These are phyloP conservation scores for Xenopus laevis DNA, from an alignment of 2,113 vertebrate genomes.

Conservation along the genomic window DNA sequence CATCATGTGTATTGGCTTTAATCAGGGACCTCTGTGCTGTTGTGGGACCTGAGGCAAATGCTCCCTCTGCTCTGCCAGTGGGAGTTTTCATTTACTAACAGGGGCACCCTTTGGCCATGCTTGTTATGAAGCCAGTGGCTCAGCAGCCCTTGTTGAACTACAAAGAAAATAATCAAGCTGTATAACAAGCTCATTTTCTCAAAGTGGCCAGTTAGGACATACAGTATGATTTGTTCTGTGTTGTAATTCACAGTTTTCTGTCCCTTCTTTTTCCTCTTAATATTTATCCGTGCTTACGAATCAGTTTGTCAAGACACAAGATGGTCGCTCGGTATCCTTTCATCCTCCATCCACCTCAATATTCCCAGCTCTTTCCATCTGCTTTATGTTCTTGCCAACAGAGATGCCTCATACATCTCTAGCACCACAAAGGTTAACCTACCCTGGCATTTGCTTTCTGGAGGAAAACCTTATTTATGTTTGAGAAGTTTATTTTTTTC, in stretches of 20 bases:
- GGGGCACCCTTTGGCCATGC: too few relatives aligned
- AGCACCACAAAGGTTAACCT: neutral
- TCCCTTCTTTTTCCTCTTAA: slow-evolving; percentile 11
- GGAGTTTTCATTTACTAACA: too few relatives aligned
- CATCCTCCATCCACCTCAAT: slow-evolving; percentile 7
- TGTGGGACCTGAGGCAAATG: too few relatives aligned
- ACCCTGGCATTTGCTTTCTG: slow-evolving; percentile 7
- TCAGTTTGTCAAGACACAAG: slow-evolving; percentile 2
- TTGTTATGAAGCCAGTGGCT: too few relatives aligned
- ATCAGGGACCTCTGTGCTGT: too few relatives aligned
- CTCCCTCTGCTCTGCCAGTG: too few relatives aligned
- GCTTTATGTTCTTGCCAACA: slow-evolving; percentile 11
- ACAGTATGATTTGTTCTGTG: slow-evolving; percentile 6
- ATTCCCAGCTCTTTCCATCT: slow-evolving; percentile 22
- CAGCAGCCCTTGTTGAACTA: too few relatives aligned
- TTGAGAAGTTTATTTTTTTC: slow-evolving; percentile 45
- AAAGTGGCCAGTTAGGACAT: slow-evolving; percentile 18
- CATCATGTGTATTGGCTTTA: too few relatives aligned
- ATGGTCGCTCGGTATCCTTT: neutral
- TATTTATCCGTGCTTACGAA: slow-evolving; percentile 32
- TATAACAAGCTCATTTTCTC: neutral
- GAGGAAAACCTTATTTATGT: slow-evolving; percentile 40
- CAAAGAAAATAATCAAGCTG: too few relatives aligned
- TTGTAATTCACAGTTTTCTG: slow-evolving; percentile 13
- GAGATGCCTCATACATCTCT: neutral